Evolutionary conservation across 2,113 vertebrate species (phyloP).

Genomic region (Pterocles gutturalis): DNA sequence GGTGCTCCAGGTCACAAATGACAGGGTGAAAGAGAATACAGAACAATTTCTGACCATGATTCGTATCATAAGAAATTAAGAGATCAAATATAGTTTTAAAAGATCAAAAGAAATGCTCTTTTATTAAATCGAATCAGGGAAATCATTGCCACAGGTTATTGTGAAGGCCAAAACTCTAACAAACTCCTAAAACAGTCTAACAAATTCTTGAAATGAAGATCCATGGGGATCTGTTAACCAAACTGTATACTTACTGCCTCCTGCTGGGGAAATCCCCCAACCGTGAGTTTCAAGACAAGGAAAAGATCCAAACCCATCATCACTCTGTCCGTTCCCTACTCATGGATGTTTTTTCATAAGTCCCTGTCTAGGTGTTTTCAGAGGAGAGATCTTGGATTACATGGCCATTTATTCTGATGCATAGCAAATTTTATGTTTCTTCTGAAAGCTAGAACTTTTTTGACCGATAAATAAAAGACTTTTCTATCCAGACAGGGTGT

Average conservation of each 20-base stretch:
- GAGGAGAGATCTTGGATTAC: neutral
- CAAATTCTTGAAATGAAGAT: neutral
- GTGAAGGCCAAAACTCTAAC: neutral
- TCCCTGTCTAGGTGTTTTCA: neutral
- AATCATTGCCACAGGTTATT: neutral
- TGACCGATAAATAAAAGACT: neutral
- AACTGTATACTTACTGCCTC: neutral
- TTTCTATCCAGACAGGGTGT: neutral
- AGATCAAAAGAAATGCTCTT: neutral
- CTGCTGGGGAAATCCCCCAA: neutral
- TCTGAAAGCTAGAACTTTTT: neutral
- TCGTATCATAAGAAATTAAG: neutral
- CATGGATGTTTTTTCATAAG: fast-evolving
- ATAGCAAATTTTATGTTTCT: neutral
- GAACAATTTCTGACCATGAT: neutral
- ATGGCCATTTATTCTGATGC: neutral
- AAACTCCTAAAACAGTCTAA: neutral
- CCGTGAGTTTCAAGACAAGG: neutral
- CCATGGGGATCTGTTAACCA: neutral
- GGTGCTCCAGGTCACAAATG: neutral
- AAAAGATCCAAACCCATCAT: neutral
- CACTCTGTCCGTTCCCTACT: neutral
- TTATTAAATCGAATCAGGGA: neutral
- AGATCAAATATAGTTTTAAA: neutral
- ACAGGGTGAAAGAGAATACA: neutral